Evolutionary conservation across 2,797 vertebrate genomes (phyloP), one percentile per base, ranked within the genome.

Genomic region (Semaprochilodus insignis): DNA sequence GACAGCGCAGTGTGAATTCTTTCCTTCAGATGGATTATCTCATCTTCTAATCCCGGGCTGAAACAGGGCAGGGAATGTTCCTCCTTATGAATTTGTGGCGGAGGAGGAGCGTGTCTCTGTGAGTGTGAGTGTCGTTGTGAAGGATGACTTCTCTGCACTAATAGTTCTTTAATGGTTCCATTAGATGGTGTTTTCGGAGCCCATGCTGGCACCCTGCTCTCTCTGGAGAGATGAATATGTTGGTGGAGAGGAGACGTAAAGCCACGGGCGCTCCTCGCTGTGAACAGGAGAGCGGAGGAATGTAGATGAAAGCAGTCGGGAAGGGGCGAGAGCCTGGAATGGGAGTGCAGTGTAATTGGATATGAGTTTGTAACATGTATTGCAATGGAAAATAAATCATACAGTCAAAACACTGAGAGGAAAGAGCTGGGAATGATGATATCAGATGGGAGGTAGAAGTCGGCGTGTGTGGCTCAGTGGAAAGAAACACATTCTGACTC

Each of bases 111-210:
- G 51, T 80, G 66, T 79, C 51, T 80, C 40, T 59, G 25, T 7
- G n/a, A 4, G 48, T 59, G 69, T 16, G 71, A 75, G 81, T 81
- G 70, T 60, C 16, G 63, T 70, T 77, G 88, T 92, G 91, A 90
- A 78, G 88, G 85, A 82, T 88, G 85, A 80, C 85, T 84, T 89
- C 89, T 89, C 89, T 85, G 86, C 88, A 85, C 88, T 88, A 90
- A 90, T 92, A 89, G 88, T 91, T 88, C 89, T 91, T 91, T 93
- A 90, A 91, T 89, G 91, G 88, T 89, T 87, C 84, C 87, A 84
- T 88, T 92, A 88, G 91, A 89, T 88, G 82, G 80, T 85, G 90
- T 80, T 91, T 86, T 90, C 86, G 48, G 79, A 77, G 85, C 81
- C 77, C 87, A 88, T 40, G 83, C 85, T 88, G 87, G 81, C 82